These are phyloP conservation scores for Agriopis marginaria DNA, from an alignment of 2,888 invertebrate genomes.

Conservation along the genomic window DNA sequence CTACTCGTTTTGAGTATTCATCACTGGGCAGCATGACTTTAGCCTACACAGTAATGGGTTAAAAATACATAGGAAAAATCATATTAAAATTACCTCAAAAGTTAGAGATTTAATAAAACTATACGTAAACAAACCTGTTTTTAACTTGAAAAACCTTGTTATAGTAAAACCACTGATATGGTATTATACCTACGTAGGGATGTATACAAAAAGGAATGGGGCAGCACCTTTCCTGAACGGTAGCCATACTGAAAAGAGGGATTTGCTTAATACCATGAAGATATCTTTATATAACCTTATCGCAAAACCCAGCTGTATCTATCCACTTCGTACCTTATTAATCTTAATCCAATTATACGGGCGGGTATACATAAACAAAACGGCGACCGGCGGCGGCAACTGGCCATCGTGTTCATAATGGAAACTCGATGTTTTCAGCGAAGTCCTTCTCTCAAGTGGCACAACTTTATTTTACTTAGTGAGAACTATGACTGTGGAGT, in stretches of 20 bases:
- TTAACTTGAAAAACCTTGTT: too few relatives aligned
- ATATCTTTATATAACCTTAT: slow-evolving; percentile 31
- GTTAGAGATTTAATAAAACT: too few relatives aligned
- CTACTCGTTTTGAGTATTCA: too few relatives aligned
- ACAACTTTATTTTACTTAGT: slow-evolving; percentile 32
- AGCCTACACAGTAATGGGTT: too few relatives aligned
- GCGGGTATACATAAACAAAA: slow-evolving; percentile 37
- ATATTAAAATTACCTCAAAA: too few relatives aligned
- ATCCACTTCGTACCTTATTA: slow-evolving; percentile 38
- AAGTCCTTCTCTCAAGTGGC: slow-evolving; percentile 25
- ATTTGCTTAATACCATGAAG: slow-evolving; percentile 26
- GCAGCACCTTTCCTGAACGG: slow-evolving; percentile 20
- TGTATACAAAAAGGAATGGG: neutral
- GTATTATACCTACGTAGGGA: neutral
- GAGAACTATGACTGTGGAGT: slow-evolving; percentile 22
- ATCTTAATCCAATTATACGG: slow-evolving; percentile 40
- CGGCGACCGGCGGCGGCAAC: slow-evolving; percentile 21
- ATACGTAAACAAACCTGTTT: too few relatives aligned
- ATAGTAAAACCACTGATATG: too few relatives aligned
- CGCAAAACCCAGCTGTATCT: slow-evolving; percentile 34
- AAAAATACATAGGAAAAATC: too few relatives aligned
- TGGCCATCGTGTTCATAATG: slow-evolving; percentile 32
- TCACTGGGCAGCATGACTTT: too few relatives aligned
- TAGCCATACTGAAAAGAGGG: slow-evolving; percentile 26
- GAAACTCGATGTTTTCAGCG: slow-evolving; percentile 34